These are phyloP conservation scores for Alviniconcha marisindica DNA, from an alignment of 1,140 invertebrate species.

Conservation along the genomic window DNA sequence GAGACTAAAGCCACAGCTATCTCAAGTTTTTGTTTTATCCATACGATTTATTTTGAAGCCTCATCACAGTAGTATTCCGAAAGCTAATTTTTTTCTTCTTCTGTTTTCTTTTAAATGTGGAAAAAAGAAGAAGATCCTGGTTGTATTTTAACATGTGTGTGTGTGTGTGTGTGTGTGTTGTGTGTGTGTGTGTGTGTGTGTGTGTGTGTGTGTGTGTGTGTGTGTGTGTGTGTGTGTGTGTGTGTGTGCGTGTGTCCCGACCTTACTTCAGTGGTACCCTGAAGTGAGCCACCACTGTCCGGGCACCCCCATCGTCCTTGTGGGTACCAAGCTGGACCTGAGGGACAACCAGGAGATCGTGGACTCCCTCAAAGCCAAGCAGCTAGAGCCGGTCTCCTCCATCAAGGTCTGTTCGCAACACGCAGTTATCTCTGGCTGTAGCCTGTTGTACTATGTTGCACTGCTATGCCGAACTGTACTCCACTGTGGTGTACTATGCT, in stretches of 20 bases:
- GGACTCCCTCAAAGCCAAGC: neutral
- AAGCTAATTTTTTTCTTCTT: too few species aligned
- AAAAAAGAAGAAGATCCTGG: too few species aligned
- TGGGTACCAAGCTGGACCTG: conserved; percentile 78
- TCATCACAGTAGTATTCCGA: too few species aligned
- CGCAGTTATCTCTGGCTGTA: too few species aligned
- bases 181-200: conserved; percentile 21
- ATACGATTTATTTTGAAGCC: too few species aligned
- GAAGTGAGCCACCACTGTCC: conserved; percentile 94
- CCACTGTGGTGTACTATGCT: too few species aligned
- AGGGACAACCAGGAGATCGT: conserved; percentile 54
- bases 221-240: neutral
- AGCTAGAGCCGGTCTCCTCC: neutral
- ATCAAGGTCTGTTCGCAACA: neutral
- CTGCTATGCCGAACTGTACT: too few species aligned
- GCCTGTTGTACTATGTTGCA: too few species aligned
- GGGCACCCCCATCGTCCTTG: conserved; percentile 89
- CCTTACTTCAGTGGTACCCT: conserved; percentile 83
- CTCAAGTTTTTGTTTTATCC: too few species aligned
- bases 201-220: conserved; percentile 5
- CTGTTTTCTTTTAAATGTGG: too few species aligned
- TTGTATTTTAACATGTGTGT: neutral
- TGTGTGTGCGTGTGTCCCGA: neutral
- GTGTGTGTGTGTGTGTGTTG: neutral
- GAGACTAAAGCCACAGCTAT: too few species aligned